A percentile compares a stretch with the other conserved stretches of the same genome.
Conservation (phyloP, 2,888 invertebrate species). For the Leuctra nigra region DNA sequence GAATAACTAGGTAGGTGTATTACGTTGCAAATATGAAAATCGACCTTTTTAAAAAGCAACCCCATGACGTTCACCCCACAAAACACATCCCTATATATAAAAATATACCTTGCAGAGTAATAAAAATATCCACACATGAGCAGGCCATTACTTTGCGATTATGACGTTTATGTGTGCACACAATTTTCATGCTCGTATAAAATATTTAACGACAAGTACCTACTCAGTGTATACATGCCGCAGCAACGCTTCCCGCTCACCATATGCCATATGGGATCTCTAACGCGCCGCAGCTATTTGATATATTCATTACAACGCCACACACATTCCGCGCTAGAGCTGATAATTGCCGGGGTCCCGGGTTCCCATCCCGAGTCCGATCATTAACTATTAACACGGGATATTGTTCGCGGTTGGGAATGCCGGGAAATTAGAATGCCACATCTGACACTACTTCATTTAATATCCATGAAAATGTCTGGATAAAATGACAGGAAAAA, state of each 20-base stretch:
- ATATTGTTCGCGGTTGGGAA: slow-evolving; percentile 6
- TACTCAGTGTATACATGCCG: not conserved
- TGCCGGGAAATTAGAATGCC: slow-evolving; percentile 5
- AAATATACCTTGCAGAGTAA: too few species aligned
- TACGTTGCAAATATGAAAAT: too few species aligned
- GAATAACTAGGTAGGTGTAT: too few species aligned
- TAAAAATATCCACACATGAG: too few species aligned
- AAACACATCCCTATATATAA: too few species aligned
- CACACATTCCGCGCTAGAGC: not conserved
- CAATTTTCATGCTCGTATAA: too few species aligned
- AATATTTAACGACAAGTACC: not conserved
- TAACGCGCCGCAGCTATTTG: too few species aligned
- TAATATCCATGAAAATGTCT: slow-evolving; percentile 27
- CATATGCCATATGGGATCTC: slow-evolving; percentile 2
- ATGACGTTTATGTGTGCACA: too few species aligned
- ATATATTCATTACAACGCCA: slow-evolving; percentile 1
- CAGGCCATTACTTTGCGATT: too few species aligned
- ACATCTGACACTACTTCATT: slow-evolving; percentile 28
- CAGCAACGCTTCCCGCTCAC: too few species aligned
- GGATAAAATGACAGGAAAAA: slow-evolving; percentile 11
- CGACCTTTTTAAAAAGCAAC: too few species aligned
- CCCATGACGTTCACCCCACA: too few species aligned
- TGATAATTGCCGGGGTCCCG: not conserved
- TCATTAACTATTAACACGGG: slow-evolving; percentile 2
- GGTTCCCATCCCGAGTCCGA: not conserved